phyloP scores from a whole-genome alignment of 2,797 vertebrate species.

The Dendrocincla tyrannina region DNA sequence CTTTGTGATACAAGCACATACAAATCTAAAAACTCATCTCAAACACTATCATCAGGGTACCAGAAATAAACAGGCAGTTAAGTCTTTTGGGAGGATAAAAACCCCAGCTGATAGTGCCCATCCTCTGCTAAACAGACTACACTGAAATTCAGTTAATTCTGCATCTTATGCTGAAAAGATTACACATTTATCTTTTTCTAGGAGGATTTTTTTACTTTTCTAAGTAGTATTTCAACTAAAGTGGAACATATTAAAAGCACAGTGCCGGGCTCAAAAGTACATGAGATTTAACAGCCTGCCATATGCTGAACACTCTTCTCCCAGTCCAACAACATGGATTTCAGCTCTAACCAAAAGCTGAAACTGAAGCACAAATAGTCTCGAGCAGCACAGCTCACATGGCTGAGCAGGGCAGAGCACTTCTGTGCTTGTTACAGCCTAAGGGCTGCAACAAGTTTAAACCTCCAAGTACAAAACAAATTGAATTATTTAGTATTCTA shows the following conservation, averaged over 20 bases:
- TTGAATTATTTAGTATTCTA: neutral
- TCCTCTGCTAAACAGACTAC: neutral
- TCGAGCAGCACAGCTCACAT: neutral
- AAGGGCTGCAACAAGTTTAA: neutral
- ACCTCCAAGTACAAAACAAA: neutral
- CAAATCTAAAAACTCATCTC: neutral
- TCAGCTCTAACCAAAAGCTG: neutral
- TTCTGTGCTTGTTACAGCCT: neutral
- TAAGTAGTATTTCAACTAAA: neutral
- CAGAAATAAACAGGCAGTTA: neutral
- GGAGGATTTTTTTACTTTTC: neutral
- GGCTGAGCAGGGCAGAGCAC: neutral
- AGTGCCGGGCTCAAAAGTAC: neutral
- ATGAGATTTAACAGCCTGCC: neutral
- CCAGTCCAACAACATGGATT: neutral
- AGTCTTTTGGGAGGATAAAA: fast-evolving
- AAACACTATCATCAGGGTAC: neutral
- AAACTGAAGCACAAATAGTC: neutral
- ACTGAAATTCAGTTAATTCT: neutral
- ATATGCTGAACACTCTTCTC: neutral
- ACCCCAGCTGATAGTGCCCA: neutral
- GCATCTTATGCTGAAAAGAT: neutral
- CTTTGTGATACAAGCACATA: neutral
- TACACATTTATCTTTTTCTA: neutral
- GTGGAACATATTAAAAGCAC: neutral